Evolutionary conservation across 1,140 invertebrate genomes (phyloP).

Genomic region (Druon quercuslanigerum): DNA sequence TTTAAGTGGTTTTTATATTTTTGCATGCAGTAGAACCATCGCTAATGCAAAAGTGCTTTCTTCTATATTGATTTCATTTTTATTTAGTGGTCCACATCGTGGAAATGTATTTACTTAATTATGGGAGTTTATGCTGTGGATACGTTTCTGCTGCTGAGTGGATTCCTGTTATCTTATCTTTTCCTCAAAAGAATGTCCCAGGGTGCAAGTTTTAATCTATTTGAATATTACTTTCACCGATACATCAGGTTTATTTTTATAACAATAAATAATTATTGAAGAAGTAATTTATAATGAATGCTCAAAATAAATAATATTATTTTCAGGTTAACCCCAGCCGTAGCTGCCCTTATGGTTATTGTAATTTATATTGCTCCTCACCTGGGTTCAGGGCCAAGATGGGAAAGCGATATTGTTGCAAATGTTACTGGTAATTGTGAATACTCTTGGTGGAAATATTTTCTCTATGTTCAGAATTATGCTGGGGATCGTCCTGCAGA

Average conservation of each 20-base stretch:
- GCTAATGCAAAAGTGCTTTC: background rate
- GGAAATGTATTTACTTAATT: background rate
- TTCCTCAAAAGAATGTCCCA: constrained; percentile 3
- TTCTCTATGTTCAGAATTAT: constrained; percentile 19
- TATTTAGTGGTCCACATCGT: background rate
- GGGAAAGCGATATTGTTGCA: constrained; percentile 14
- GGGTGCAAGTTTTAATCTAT: background rate
- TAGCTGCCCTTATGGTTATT: constrained; percentile 6
- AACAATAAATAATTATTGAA: too few relatives aligned
- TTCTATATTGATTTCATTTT: background rate
- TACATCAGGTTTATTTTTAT: background rate
- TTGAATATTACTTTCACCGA: background rate
- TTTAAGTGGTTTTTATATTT: background rate
- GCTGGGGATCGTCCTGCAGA: background rate
- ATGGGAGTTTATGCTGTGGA: constrained; percentile 15
- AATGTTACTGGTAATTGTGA: constrained; percentile 4
- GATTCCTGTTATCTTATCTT: constrained; percentile 6
- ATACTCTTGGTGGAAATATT: constrained; percentile 4
- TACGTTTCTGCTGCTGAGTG: background rate
- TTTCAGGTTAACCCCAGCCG: constrained; percentile 5
- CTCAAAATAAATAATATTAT: background rate
- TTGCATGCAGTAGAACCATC: background rate
- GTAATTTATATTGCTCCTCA: constrained; percentile 12
- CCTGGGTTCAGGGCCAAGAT: constrained; percentile 7
- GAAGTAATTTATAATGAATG: too few relatives aligned